phyloP scores from a whole-genome alignment of 2,888 invertebrate species.

The Troilus luridus region DNA sequence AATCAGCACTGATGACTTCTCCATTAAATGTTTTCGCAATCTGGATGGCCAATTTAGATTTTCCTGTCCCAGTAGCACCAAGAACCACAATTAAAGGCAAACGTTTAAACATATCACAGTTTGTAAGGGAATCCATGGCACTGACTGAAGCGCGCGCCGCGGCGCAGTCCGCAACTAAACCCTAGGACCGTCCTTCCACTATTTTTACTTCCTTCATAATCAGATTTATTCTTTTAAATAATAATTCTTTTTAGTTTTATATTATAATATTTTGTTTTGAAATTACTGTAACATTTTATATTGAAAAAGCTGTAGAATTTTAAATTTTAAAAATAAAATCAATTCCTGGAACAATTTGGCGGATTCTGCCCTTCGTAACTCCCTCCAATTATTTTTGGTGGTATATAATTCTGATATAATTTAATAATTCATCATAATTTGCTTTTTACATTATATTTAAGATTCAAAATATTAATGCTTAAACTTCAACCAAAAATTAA shows the following conservation, averaged over 20 bases:
- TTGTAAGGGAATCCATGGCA: constrained; percentile 61
- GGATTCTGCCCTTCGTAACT: not conserved
- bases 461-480: not conserved
- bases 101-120: constrained; percentile 70
- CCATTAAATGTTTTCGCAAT: constrained; percentile 87
- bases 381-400: not conserved
- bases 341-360: not conserved
- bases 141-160: constrained; percentile 57
- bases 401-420: not conserved
- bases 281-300: not conserved
- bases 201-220: not conserved
- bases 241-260: not conserved
- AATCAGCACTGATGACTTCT: constrained; percentile 98
- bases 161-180: constrained; percentile 27
- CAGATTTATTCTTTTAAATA: not conserved
- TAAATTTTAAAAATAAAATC: not conserved
- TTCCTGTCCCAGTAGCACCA: constrained; percentile 97
- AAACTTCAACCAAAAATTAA: not conserved
- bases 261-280: not conserved
- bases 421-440: too few relatives aligned
- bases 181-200: not conserved
- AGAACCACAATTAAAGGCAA: constrained; percentile 77
- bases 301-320: not conserved
- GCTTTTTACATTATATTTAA: not conserved
- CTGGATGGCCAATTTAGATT: constrained; percentile 95